A percentile compares a stretch with the other conserved stretches of the same genome.
Conservation (phyloP, 2,888 invertebrate species). For the Euzetes globulus region DNA sequence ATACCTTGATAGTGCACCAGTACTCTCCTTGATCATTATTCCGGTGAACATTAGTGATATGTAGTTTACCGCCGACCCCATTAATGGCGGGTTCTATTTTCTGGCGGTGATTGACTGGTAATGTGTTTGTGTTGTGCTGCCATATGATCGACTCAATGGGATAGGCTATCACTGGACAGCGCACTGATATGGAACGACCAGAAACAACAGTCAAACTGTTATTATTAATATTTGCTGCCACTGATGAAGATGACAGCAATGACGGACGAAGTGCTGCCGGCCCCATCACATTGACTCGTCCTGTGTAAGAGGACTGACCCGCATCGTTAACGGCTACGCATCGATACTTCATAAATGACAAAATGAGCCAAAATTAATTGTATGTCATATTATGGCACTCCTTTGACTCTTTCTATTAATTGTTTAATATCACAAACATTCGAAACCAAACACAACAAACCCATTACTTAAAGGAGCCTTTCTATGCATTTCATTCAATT, state of each 20-base stretch:
- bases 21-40: slow-evolving; percentile 34
- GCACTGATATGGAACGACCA: slow-evolving; percentile 63
- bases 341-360: slow-evolving; percentile 32
- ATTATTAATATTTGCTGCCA: slow-evolving; percentile 52
- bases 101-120: slow-evolving; percentile 46
- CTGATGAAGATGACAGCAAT: slow-evolving; percentile 9
- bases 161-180: slow-evolving; percentile 88
- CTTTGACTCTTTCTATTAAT: neutral
- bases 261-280: slow-evolving; percentile 24
- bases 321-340: slow-evolving; percentile 35
- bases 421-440: no score
- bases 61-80: slow-evolving; percentile 33
- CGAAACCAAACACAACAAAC: no score
- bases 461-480: no score
- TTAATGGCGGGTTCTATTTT: slow-evolving; percentile 42
- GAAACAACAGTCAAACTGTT: slow-evolving; percentile 62
- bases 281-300: slow-evolving; percentile 34
- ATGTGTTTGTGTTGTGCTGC: slow-evolving; percentile 55
- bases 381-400: slow-evolving; percentile 6
- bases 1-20: slow-evolving; percentile 31
- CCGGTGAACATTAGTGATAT: slow-evolving; percentile 33
- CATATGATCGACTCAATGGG: slow-evolving; percentile 90
- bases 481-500: no score
- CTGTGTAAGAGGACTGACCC: slow-evolving; percentile 27
- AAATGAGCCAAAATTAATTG: neutral